These are phyloP conservation scores for Actinernus sp. DNA, from an alignment of 92 coral and sea anemone genomes.

Conservation along the genomic window DNA sequence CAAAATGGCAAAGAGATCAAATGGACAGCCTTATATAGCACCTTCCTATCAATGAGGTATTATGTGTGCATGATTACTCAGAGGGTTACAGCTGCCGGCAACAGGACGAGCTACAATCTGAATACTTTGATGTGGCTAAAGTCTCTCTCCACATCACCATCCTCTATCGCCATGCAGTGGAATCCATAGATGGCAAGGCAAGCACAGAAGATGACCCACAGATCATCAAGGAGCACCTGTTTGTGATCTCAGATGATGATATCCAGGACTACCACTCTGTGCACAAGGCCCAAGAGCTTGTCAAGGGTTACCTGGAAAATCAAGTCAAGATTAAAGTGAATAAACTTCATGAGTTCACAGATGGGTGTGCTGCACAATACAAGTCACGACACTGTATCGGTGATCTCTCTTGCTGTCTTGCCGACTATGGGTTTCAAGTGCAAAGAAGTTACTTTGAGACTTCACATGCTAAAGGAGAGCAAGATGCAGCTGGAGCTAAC, in stretches of 20 bases:
- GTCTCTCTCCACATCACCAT: conserved; percentile 60
- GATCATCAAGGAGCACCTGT: conserved; percentile 54
- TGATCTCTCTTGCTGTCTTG: conserved; percentile 59
- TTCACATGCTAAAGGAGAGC: conserved; percentile 54
- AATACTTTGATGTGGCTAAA: conserved; percentile 49
- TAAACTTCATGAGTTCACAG: conserved; percentile 63
- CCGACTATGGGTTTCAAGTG: conserved; percentile 30
- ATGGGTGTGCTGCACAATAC: conserved; percentile 69
- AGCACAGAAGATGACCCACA: conserved; percentile 47
- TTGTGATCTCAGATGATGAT: conserved; percentile 56
- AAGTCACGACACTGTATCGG: conserved; percentile 57
- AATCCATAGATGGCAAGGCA: conserved; percentile 35
- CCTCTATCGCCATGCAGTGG: conserved; percentile 65
- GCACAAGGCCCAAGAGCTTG: conserved; percentile 49
- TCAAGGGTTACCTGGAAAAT: conserved; percentile 13
- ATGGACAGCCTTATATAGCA: conserved; percentile 55
- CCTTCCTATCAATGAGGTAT: conserved; percentile 36
- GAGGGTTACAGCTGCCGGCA: conserved; percentile 50
- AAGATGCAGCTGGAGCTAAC: conserved; percentile 64
- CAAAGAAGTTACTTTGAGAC: conserved; percentile 25
- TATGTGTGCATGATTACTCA: conserved; percentile 29
- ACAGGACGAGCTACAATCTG: conserved; percentile 66
- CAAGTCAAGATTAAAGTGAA: conserved; percentile 19
- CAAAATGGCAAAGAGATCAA: conserved; percentile 54
- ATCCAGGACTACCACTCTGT: conserved; percentile 41